Evolutionary conservation across 2,113 vertebrate species (phyloP).

Genomic region (Eulemur rufifrons): DNA sequence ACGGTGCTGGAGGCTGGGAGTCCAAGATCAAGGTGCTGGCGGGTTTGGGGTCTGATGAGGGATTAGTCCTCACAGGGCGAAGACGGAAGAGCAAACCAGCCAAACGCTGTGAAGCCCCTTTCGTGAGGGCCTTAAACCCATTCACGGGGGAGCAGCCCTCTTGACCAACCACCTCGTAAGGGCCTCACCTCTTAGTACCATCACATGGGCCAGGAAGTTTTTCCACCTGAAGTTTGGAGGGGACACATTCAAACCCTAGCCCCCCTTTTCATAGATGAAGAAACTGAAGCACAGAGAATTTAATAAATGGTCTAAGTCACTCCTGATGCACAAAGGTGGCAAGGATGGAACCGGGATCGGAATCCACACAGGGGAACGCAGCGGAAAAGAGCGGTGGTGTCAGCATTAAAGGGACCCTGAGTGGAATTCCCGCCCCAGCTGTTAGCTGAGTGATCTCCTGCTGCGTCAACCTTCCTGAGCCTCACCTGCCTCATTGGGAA

Average conservation of each 20-base stretch:
- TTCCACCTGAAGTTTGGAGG: too few species aligned
- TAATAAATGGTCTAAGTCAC: neutral
- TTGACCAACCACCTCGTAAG: too few species aligned
- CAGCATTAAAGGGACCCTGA: neutral
- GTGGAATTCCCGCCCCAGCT: neutral
- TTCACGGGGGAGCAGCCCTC: too few species aligned
- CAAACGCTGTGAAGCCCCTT: too few species aligned
- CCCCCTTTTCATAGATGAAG: neutral
- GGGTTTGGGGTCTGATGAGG: too few species aligned
- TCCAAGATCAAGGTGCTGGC: too few species aligned
- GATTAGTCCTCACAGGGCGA: too few species aligned
- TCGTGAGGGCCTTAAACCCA: too few species aligned
- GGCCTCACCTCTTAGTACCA: too few species aligned
- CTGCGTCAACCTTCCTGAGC: neutral
- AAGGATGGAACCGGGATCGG: neutral
- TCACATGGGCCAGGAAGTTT: too few species aligned
- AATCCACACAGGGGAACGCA: neutral
- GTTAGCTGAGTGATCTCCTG: accelerated
- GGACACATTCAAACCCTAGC: too few species aligned
- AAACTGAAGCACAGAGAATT: neutral
- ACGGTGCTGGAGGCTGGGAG: neutral
- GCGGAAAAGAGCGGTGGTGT: neutral
- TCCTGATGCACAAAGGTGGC: accelerated
- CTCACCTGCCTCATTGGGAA: neutral
- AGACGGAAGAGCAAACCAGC: too few species aligned